Conservation (phyloP, 2,797 vertebrate genomes). For the Sebastes cheni region DNA sequence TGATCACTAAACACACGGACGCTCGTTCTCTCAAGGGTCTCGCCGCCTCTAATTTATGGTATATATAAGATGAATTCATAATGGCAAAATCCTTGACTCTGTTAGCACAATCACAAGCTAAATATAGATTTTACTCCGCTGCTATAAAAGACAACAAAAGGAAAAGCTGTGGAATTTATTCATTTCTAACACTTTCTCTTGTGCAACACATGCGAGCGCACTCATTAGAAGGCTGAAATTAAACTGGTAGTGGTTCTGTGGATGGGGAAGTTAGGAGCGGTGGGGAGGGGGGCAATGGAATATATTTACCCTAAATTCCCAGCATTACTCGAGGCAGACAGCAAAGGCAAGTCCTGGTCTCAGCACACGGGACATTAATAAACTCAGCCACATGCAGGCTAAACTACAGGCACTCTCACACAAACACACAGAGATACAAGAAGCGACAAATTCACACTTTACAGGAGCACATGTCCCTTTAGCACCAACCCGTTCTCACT, state of each 20-base stretch:
- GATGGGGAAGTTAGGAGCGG: not conserved
- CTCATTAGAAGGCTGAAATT: constrained; percentile 37
- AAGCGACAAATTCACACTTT: constrained; percentile 19
- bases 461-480: not conserved
- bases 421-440: not conserved
- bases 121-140: constrained; percentile 36
- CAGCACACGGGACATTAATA: constrained; percentile 48
- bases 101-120: constrained; percentile 22
- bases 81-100: constrained; percentile 6
- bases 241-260: constrained; percentile 5
- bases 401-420: not conserved
- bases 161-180: constrained; percentile 6
- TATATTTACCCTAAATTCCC: constrained; percentile 71
- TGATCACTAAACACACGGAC: constrained; percentile 47
- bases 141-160: constrained; percentile 2
- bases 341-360: constrained; percentile 31
- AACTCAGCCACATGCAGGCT: constrained; percentile 25
- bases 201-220: not conserved
- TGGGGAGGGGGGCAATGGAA: constrained; percentile 23
- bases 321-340: constrained; percentile 71
- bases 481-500: not conserved
- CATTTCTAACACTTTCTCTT: constrained; percentile 17
- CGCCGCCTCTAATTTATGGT: constrained; percentile 30
- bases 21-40: constrained; percentile 33
- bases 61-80: constrained; percentile 34